Evolutionary conservation across 2,113 vertebrate genomes (phyloP), one percentile per base, ranked within the genome.

Genomic region (Polypterus senegalus): DNA sequence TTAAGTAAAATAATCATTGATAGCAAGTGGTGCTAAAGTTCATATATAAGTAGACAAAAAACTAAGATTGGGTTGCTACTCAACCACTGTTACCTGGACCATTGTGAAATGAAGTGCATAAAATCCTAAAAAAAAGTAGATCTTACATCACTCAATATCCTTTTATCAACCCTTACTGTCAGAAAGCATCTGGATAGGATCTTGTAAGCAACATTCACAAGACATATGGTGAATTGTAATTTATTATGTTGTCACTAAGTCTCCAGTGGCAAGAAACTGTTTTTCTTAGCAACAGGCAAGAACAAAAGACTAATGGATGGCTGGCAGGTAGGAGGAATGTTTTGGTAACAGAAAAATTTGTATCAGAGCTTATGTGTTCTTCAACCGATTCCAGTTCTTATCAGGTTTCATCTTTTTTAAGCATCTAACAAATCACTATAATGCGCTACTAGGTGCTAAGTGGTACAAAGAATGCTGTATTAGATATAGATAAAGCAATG

Each of bases 171-270:
- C 49, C 44, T 48, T 55, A 57, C 63, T 47, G 61, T 63, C 70
- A 60, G 64, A 67, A 65, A 69, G 64, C 71, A 79, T 78, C 76
- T 79, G 79, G 76, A 78, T 67, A 63, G 74, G 74, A 72, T 76
- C 64, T 73, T 70, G 69, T 73, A 66, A 43, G 11, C 55, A 56
- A 54, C 58, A 67, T 49, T 66, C 58, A 69, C 62, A 74, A 67
- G 75, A 83, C 77, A 77, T 81, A 71, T 76, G 77, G 70, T 73
- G 74, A 58, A 60, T 59, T 71, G 69, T 80, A 77, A 82, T 82
- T 84, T 81, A 84, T 75, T 66, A 66, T 71, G 77, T 77, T 80
- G 75, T 76, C 76, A 74, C 70, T 70, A 68, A 76, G 72, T 63
- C 73, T 66, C 49, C 54, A 66, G 73, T 76, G 66, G 72, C 70